phyloP scores from a whole-genome alignment of 2,113 vertebrate species.

The Scopus umbretta region DNA sequence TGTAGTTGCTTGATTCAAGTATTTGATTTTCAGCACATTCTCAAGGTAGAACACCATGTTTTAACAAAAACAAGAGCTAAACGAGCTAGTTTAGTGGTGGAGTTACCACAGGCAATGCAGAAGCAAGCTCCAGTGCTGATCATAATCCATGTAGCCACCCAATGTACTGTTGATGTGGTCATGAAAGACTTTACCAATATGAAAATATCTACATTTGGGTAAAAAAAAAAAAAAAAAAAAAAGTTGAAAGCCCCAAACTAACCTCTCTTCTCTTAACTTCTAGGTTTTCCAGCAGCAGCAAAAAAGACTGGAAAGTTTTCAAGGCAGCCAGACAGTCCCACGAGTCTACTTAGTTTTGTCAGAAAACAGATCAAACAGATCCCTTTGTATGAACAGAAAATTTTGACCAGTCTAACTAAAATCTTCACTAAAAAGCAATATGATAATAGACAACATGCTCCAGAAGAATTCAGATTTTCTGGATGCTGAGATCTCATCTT shows the following conservation, averaged over 20 bases:
- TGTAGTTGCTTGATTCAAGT: neutral
- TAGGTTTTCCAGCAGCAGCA: neutral
- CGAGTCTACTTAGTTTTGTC: neutral
- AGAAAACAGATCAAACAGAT: neutral
- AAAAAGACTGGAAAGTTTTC: neutral
- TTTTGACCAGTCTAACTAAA: neutral
- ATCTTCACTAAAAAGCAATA: neutral
- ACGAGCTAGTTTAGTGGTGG: neutral
- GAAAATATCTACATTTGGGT: neutral
- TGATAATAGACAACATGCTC: neutral
- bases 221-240: neutral
- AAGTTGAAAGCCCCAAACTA: neutral
- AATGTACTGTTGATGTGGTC: neutral
- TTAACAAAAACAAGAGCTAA: neutral
- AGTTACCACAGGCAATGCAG: neutral
- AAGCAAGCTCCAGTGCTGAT: neutral
- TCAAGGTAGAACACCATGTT: neutral
- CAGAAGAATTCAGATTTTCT: neutral
- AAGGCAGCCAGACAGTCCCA: neutral
- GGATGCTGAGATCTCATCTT: neutral
- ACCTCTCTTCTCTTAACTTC: neutral
- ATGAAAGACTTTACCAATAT: neutral
- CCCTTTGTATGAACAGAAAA: neutral
- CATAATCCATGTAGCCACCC: neutral
- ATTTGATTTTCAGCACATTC: neutral